Evolutionary conservation across 2,888 invertebrate species (phyloP), one percentile per base, ranked within the genome.

Genomic region (Synergus gifuensis): DNA sequence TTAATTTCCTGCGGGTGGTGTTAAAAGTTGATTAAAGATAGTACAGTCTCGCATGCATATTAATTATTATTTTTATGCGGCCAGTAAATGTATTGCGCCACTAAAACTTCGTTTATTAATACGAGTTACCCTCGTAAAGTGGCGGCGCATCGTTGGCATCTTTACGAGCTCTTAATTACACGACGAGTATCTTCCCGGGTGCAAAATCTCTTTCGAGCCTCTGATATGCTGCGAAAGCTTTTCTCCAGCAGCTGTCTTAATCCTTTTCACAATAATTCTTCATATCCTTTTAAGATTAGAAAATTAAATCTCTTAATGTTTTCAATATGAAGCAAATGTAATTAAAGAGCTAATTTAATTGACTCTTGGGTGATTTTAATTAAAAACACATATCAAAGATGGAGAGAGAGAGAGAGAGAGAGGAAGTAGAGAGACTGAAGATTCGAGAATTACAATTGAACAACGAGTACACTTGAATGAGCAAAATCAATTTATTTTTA

Each of bases 41-140:
- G 80, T 83, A 84, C 78, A 79, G 80, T 80, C 85, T 85, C 85
- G 28, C 28, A 85, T 86, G 85, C 86, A 87, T 88, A 88, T 88
- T 86, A 88, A 87, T 88, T 85, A 88, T 86, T 84, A 86, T 87
- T 88, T 88, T 44, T 88, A 88, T 85, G 84, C 83, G 67, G 79
- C 63, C 76, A 77, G 79, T 83, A 84, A 85, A 84, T 80, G 84
- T 83, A 84, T 83, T 83, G 81, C 79, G 77, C 78, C 46, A 77
- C 81, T 81, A 82, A 85, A 89, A 90, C 86, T 89, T 89, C 83
- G 87, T 87, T 88, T 89, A 89, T 89, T 89, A 89, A 89, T 89
- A 88, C 87, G 86, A 88, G 89, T 88, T 87, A 88, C 86, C 83
- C 85, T 85, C 86, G 84, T 88, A 87, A 89, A 89, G 85, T 82